phyloP scores from a whole-genome alignment of 2,797 vertebrate genomes.

The Anguilla megastoma region DNA sequence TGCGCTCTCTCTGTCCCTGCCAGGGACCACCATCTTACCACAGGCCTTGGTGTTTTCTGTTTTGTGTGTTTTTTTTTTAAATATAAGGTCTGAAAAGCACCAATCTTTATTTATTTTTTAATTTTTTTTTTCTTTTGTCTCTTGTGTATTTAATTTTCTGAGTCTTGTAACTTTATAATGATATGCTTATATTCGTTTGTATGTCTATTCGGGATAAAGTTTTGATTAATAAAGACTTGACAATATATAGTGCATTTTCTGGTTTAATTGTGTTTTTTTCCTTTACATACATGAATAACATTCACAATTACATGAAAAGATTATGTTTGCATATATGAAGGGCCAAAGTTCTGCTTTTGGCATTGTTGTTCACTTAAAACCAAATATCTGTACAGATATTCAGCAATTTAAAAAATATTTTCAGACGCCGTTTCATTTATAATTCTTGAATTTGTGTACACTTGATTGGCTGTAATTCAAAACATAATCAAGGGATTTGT shows the following conservation, averaged over 20 bases:
- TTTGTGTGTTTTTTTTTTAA: neutral
- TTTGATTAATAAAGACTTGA: conserved; percentile 12
- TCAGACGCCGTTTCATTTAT: no score
- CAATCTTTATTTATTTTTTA: neutral
- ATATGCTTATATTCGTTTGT: neutral
- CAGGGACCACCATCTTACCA: conserved; percentile 1
- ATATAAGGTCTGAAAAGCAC: neutral
- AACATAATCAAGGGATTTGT: no score
- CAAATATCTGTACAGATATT: neutral
- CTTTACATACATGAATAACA: neutral
- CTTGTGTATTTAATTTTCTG: neutral
- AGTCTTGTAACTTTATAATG: neutral
- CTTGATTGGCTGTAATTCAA: no score
- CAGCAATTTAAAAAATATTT: no score
- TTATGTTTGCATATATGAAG: no score
- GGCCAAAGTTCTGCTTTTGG: no score
- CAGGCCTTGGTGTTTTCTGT: neutral
- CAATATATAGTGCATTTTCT: neutral
- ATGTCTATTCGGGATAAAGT: conserved; percentile 2
- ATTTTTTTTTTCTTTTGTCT: neutral
- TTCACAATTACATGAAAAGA: no score
- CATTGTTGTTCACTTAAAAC: no score
- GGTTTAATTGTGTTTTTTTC: neutral
- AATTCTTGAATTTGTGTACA: no score
- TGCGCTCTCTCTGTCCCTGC: neutral